phyloP scores from a whole-genome alignment of 30 jellyfish, hydroid and myxozoan species.

The Aurelia sp. region DNA sequence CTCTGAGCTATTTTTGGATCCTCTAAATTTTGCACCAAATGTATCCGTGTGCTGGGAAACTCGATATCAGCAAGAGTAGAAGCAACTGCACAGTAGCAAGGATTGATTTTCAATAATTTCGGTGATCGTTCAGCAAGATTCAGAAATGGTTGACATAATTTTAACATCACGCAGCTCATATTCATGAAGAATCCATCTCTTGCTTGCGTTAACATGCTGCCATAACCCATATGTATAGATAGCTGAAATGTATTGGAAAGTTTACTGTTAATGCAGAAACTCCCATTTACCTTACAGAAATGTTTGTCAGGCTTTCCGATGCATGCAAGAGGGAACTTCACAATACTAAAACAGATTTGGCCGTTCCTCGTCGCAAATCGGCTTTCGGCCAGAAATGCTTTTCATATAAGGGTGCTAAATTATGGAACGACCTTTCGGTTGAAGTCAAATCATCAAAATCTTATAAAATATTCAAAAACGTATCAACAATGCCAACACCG shows the following conservation, averaged over 20 bases:
- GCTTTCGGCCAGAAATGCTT: too few relatives aligned
- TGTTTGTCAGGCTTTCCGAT: too few relatives aligned
- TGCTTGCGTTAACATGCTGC: constrained; percentile 70
- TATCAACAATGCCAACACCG: too few relatives aligned
- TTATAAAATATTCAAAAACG: too few relatives aligned
- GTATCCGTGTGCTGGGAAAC: constrained; percentile 64
- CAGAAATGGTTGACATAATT: constrained; percentile 80
- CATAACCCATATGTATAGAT: constrained; percentile 43
- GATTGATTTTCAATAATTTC: constrained; percentile 61
- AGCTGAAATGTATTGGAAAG: constrained; percentile 20
- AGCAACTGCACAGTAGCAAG: constrained; percentile 80
- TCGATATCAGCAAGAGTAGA: constrained; percentile 66
- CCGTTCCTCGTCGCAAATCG: too few relatives aligned
- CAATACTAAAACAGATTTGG: too few relatives aligned
- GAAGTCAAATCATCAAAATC: too few relatives aligned
- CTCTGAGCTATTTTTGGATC: constrained; percentile 74
- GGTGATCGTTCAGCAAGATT: constrained; percentile 63
- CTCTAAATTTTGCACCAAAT: constrained; percentile 73
- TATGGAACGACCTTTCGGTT: too few relatives aligned
- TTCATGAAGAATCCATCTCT: constrained; percentile 90
- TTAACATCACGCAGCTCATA: constrained; percentile 75
- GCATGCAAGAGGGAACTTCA: too few relatives aligned
- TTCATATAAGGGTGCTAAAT: too few relatives aligned
- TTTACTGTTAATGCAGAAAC: neutral
- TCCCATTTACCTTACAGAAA: too few relatives aligned